A percentile compares a stretch with the other conserved stretches of the same genome.
Conservation (phyloP, 2,113 vertebrate genomes). For the Gymnocephalus cernua region DNA sequence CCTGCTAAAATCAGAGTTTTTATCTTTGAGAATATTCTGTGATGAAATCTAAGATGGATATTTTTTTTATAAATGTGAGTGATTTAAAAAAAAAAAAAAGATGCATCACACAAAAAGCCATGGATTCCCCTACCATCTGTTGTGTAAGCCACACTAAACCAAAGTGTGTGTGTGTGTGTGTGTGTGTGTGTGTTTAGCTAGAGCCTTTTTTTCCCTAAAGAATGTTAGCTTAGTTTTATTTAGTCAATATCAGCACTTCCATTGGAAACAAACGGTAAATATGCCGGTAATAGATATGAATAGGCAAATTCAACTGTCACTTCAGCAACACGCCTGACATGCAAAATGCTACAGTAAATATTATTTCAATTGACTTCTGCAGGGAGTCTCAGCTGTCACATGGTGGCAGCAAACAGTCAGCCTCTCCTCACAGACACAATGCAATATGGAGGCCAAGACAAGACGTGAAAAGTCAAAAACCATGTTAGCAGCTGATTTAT, state of each 20-base stretch:
- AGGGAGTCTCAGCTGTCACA: slow-evolving; percentile 53
- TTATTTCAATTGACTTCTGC: slow-evolving; percentile 11
- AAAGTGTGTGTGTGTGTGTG: not conserved
- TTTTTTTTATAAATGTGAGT: slow-evolving; percentile 19
- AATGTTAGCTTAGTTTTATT: not conserved
- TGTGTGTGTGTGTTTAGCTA: not conserved
- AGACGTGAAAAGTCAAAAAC: slow-evolving; percentile 53
- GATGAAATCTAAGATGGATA: slow-evolving; percentile 20
- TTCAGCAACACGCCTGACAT: not conserved
- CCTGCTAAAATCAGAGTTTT: not conserved
- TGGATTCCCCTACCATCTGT: slow-evolving; percentile 28
- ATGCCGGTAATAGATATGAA: no score
- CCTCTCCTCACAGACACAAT: slow-evolving; percentile 12
- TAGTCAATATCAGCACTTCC: not conserved
- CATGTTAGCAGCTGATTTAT: slow-evolving; percentile 59
- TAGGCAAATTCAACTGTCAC: slow-evolving; percentile 8
- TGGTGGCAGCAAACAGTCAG: slow-evolving; percentile 65
- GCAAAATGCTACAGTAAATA: not conserved
- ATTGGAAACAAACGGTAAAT: not conserved
- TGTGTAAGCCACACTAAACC: slow-evolving; percentile 18
- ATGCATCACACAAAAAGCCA: slow-evolving; percentile 24
- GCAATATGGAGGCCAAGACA: not conserved
- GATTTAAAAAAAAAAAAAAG: slow-evolving; percentile 41
- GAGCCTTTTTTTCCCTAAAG: not conserved
- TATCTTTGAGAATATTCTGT: slow-evolving; percentile 6